Evolutionary conservation across 2,113 vertebrate genomes (phyloP).

Genomic region (Seriola rivoliana): DNA sequence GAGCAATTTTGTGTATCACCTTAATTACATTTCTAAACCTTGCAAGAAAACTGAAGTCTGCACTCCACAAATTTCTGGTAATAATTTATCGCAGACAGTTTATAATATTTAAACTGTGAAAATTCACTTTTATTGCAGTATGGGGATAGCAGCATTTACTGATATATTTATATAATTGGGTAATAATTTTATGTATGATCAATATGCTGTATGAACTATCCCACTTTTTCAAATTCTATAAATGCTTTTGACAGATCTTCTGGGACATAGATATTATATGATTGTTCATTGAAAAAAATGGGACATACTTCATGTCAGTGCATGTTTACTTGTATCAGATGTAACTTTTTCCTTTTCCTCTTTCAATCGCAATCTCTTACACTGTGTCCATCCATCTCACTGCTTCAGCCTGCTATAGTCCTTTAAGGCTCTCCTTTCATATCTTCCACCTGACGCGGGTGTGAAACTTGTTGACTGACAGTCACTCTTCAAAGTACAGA

Average conservation of each 20-base stretch:
- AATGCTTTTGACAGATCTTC: not conserved
- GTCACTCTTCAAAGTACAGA: constrained; percentile 26
- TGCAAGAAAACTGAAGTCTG: constrained; percentile 17
- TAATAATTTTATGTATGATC: not conserved
- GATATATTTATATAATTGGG: not conserved
- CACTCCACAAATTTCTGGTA: constrained; percentile 17
- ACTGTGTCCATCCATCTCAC: constrained; percentile 55
- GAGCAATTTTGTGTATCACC: constrained; percentile 45
- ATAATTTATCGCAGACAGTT: constrained; percentile 31
- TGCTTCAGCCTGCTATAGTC: constrained; percentile 33
- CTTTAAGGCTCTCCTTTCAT: not conserved
- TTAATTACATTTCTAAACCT: constrained; percentile 62
- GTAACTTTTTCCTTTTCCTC: constrained; percentile 82
- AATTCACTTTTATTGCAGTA: not conserved
- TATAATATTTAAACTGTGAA: constrained; percentile 16
- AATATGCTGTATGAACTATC: not conserved
- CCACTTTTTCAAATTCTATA: not conserved
- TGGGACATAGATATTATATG: not conserved
- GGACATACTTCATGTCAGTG: not conserved
- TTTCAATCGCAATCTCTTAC: constrained; percentile 76
- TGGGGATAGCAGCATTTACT: not conserved
- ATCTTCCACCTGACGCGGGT: constrained; percentile 13
- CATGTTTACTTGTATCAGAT: constrained; percentile 63
- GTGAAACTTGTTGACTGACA: constrained; percentile 12
- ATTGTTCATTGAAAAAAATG: not conserved